Conservation (phyloP, 2,888 invertebrate genomes). For the Parnassius apollo region DNA sequence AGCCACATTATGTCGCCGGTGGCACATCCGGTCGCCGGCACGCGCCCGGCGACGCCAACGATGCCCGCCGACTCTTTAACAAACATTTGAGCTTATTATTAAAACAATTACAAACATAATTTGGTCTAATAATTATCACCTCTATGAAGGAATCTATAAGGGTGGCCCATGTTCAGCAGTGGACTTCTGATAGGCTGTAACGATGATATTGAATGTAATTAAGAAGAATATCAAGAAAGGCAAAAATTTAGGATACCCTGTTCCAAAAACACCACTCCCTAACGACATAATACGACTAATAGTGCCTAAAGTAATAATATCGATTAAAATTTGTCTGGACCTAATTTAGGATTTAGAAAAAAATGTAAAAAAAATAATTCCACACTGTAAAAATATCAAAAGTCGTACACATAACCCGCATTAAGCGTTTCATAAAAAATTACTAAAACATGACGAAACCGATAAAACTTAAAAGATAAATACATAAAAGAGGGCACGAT, state of each 20-base stretch:
- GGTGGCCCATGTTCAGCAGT: too few species aligned
- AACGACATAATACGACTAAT: too few species aligned
- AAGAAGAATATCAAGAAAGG: too few species aligned
- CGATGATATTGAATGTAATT: too few species aligned
- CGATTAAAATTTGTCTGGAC: too few species aligned
- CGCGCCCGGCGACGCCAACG: conserved; percentile 69
- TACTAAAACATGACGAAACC: conserved; percentile 1
- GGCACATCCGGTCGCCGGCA: conserved; percentile 79
- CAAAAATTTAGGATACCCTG: too few species aligned
- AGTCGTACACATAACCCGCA: conserved; percentile 7
- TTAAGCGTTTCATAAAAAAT: not conserved
- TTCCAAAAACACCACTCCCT: too few species aligned
- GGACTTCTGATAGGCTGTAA: too few species aligned
- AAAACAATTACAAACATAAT: conserved; percentile 43
- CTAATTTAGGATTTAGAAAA: too few species aligned
- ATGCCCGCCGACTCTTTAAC: conserved; percentile 61
- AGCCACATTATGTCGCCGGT: conserved; percentile 86
- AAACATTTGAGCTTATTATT: conserved; percentile 38
- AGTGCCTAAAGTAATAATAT: too few species aligned
- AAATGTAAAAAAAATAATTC: not conserved
- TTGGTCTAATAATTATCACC: too few species aligned
- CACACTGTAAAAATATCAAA: not conserved
- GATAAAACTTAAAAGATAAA: conserved; percentile 31
- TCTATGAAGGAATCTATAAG: too few species aligned
- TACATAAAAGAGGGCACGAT: conserved; percentile 42